A percentile compares a stretch with the other conserved stretches of the same genome.
These are phyloP conservation scores for Bostrychus sinensis DNA, from an alignment of 2,113 vertebrate genomes.

Conservation along the genomic window DNA sequence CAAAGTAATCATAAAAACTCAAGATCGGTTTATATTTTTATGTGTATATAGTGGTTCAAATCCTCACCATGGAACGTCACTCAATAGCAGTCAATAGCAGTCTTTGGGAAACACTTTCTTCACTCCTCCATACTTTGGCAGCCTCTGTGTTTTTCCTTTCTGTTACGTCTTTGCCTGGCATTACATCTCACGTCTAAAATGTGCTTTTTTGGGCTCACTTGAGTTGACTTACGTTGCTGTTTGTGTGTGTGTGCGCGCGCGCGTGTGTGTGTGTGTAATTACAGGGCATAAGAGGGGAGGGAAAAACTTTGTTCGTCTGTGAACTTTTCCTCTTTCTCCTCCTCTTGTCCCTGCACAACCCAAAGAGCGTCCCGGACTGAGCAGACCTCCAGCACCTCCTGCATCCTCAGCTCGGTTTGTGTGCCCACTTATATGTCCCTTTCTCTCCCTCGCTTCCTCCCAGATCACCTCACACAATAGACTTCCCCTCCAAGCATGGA, in stretches of 20 bases:
- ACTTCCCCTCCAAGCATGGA: constrained; percentile 49
- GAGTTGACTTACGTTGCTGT: constrained; percentile 35
- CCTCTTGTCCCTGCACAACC: constrained; percentile 38
- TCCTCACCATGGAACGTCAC: neutral
- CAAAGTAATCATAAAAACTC: too few relatives aligned
- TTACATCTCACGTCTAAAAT: constrained; percentile 20
- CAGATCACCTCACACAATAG: constrained; percentile 44
- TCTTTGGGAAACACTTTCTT: constrained; percentile 4
- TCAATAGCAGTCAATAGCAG: neutral
- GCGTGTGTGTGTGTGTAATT: constrained; percentile 57
- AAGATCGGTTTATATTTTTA: neutral
- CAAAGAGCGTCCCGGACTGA: constrained; percentile 35
- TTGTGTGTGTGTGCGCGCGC: constrained; percentile 42
- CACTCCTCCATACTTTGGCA: constrained; percentile 1
- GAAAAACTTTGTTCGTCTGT: constrained; percentile 38
- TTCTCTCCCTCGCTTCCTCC: constrained; percentile 23
- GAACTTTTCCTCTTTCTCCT: constrained; percentile 53
- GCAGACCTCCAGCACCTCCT: constrained; percentile 19
- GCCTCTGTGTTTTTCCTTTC: neutral
- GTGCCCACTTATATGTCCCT: constrained; percentile 12
- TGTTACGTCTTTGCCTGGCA: constrained; percentile 11
- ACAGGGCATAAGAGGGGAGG: constrained; percentile 49
- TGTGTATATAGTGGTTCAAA: neutral
- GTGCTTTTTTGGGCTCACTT: constrained; percentile 32
- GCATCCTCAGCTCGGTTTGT: constrained; percentile 26